Base-by-base conservation (phyloP, 1,140 invertebrate species). In the Gonatopus flavifemur region DNA sequence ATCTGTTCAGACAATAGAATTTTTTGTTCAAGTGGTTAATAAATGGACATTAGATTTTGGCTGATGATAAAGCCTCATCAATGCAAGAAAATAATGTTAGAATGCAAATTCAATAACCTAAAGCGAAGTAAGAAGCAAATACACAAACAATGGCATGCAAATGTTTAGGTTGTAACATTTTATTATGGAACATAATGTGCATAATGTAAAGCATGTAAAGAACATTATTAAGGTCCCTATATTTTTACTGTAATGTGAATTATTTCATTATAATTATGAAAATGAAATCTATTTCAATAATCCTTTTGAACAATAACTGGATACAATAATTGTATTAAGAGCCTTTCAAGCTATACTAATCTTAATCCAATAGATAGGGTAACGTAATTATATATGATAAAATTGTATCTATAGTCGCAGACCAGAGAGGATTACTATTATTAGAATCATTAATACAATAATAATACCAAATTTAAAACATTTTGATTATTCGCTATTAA, bases 381-480 rank as follows among this genome's bases (percentile, higher is more conserved):
- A 48, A 49, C 36, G 43, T 51, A 51, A 39, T n/a, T n/a, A n/a
- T 13, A 35, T 46, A 52, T 48, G 53, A 55, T 49, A 54, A 53
- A n/a, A n/a, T n/a, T 47, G 21, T 55, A 62, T 52, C 33, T 45
- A 43, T 44, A 35, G 22, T 48, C 38, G 50, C 53, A 50, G 44
- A 32, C 30, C 16, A 36, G 15, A 38, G 41, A 50, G 43, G 46
- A 53, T 58, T 40, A 8, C n/a, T 39, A 44, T 37, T 36, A 18
- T 57, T 65, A 56, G 50, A 63, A 65, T 61, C 60, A 48, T 63
- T 65, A 55, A 64, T 64, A 57, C 50, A 49, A 35, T 22, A 10
- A 30, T 19, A 39, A 43, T 42, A n/a, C 13, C n/a, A 41, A 41
- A 21, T 31, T n/a, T 9, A 12, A n/a, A n/a, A n/a, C 30, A 8